These are phyloP conservation scores for Creontiades dilutus DNA, from an alignment of 2,888 invertebrate species.

Conservation along the genomic window DNA sequence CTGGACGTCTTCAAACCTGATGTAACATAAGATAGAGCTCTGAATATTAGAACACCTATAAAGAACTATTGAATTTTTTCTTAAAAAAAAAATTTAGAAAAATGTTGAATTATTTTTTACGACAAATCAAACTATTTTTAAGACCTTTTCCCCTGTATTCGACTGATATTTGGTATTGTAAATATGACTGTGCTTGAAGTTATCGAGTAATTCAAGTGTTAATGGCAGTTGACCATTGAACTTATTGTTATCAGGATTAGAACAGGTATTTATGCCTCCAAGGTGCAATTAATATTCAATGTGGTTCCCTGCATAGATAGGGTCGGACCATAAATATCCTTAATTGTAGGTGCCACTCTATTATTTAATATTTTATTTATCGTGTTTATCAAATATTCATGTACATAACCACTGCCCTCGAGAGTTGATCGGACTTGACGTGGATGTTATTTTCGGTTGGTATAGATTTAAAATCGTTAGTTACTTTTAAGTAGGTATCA, in stretches of 20 bases:
- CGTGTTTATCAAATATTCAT: slow-evolving; percentile 23
- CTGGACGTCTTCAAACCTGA: slow-evolving; percentile 81
- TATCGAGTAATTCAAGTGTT: not conserved
- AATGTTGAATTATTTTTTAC: slow-evolving; percentile 24
- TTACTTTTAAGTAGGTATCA: not conserved
- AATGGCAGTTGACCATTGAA: not conserved
- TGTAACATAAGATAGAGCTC: slow-evolving; percentile 38
- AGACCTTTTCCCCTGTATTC: not conserved
- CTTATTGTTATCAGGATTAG: not conserved
- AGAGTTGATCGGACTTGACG: not conserved
- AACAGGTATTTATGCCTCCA: not conserved
- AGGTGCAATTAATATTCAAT: slow-evolving; percentile 27
- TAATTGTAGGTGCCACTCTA: not conserved
- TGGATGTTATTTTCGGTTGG: not conserved
- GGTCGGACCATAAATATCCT: not conserved
- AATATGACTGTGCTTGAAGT: not conserved
- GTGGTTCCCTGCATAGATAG: not conserved
- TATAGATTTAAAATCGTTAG: not conserved
- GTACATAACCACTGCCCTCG: not conserved
- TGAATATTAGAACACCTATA: not conserved
- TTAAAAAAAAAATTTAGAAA: not conserved
- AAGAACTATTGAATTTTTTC: not conserved
- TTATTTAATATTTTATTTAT: slow-evolving; percentile 21
- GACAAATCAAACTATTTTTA: slow-evolving; percentile 38
- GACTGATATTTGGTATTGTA: slow-evolving; percentile 39